These are phyloP conservation scores for Cepaea hortensis DNA, from an alignment of 2,888 invertebrate species.

Conservation along the genomic window DNA sequence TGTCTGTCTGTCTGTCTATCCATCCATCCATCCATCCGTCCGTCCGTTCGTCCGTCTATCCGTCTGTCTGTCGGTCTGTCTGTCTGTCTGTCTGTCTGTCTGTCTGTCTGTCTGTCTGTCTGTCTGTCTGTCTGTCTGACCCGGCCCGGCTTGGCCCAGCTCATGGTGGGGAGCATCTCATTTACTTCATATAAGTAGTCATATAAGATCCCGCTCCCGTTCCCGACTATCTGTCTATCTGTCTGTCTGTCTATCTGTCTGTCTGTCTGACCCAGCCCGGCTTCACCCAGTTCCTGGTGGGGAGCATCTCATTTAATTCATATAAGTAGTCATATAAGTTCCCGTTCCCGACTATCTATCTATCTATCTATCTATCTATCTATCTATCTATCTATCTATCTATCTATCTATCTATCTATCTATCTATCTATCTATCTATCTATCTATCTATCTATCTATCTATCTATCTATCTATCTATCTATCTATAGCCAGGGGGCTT, in stretches of 20 bases:
- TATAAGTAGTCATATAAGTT: too few relatives aligned
- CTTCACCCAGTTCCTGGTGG: too few relatives aligned
- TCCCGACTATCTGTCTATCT: too few relatives aligned
- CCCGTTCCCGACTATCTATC: too few relatives aligned
- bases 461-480: slow-evolving; percentile 7
- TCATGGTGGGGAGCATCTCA: too few relatives aligned
- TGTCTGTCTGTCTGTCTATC: background rate
- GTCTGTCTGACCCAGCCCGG: too few relatives aligned
- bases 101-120: background rate
- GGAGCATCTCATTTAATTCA: too few relatives aligned
- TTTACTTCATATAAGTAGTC: too few relatives aligned
- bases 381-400: background rate
- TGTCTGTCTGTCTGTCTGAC: background rate
- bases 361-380: background rate
- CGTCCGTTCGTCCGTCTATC: background rate
- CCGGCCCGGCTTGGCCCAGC: too few relatives aligned
- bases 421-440: background rate
- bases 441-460: slow-evolving; percentile 7
- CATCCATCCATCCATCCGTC: background rate
- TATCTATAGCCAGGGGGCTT: background rate
- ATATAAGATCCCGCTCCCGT: too few relatives aligned
- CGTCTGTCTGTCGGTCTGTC: background rate
- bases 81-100: background rate
- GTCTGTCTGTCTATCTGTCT: too few relatives aligned
- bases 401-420: slow-evolving; percentile 7